Percentiles rank a stretch among this genome's conserved stretches.
phyloP scores from a whole-genome alignment of 30 jellyfish, hydroid and myxozoan genomes.

The Cassiopea andromeda region DNA sequence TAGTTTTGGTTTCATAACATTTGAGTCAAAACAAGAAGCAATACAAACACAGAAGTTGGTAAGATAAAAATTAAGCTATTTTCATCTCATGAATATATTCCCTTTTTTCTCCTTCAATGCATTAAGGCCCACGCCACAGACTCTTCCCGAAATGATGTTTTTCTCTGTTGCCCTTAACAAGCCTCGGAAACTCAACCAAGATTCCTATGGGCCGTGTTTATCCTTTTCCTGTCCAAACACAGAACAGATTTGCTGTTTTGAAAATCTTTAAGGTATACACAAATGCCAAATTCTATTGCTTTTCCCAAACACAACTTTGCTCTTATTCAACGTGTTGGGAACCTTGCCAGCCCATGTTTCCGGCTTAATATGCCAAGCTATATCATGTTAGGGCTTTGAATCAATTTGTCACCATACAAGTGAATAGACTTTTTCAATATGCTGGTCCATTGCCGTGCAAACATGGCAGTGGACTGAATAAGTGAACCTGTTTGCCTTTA shows the following conservation, averaged over 20 bases:
- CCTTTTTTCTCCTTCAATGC: constrained; percentile 8
- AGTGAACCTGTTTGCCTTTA: constrained; percentile 3
- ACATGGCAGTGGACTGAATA: neutral
- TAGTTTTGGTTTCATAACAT: constrained; percentile 96
- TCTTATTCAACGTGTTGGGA: constrained; percentile 56
- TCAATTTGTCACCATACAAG: neutral
- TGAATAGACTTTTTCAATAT: neutral
- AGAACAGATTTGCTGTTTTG: constrained; percentile 17
- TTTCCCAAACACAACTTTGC: constrained; percentile 3
- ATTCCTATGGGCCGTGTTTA: neutral
- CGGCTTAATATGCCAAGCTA: constrained; percentile 48
- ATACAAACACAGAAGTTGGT: constrained; percentile 95
- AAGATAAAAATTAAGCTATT: neutral
- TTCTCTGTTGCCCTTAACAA: neutral
- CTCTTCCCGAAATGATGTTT: constrained; percentile 1
- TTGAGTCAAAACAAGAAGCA: constrained; percentile 98
- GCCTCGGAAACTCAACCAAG: constrained; percentile 17
- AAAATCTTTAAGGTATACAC: neutral
- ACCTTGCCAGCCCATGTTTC: constrained; percentile 71
- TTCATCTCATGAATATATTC: no score
- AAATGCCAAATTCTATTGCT: neutral
- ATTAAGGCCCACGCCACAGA: constrained; percentile 10
- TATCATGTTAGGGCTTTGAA: constrained; percentile 1
- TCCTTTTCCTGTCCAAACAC: constrained; percentile 31
- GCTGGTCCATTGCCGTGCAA: neutral